A percentile compares a stretch with the other conserved stretches of the same genome.
Evolutionary conservation across 2,113 vertebrate species (phyloP).

Genomic region (Puntigrus tetrazona): DNA sequence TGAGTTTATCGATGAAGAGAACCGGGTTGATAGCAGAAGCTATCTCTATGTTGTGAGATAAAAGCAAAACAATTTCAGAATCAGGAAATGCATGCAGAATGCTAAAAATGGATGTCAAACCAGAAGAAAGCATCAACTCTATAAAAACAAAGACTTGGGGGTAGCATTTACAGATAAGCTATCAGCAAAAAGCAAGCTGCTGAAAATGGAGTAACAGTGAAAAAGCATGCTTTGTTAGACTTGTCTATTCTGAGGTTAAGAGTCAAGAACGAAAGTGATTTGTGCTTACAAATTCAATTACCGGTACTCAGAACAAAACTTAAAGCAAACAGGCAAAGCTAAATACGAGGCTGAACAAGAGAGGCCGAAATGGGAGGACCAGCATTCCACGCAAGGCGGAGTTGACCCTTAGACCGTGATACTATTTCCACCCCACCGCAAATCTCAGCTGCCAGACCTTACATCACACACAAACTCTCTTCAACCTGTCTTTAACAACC

Average conservation of each 20-base stretch:
- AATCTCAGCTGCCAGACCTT: background rate
- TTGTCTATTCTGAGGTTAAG: background rate
- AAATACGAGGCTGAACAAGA: background rate
- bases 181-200: background rate
- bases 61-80: background rate
- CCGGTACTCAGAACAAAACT: background rate
- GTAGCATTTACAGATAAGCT: background rate
- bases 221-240: background rate
- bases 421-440: background rate
- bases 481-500: conserved; percentile 16
- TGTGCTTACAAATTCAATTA: background rate
- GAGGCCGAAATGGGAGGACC: background rate
- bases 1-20: background rate
- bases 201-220: background rate
- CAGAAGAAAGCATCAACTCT: background rate
- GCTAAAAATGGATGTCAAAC: background rate
- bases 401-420: background rate
- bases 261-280: background rate
- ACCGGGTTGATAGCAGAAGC: background rate
- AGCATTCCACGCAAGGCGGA: background rate
- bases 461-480: conserved; percentile 5
- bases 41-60: background rate
- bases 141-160: background rate
- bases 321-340: background rate
- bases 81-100: background rate